Conservation (phyloP, 1,140 invertebrate genomes). For the Drosophila kikkawai region DNA sequence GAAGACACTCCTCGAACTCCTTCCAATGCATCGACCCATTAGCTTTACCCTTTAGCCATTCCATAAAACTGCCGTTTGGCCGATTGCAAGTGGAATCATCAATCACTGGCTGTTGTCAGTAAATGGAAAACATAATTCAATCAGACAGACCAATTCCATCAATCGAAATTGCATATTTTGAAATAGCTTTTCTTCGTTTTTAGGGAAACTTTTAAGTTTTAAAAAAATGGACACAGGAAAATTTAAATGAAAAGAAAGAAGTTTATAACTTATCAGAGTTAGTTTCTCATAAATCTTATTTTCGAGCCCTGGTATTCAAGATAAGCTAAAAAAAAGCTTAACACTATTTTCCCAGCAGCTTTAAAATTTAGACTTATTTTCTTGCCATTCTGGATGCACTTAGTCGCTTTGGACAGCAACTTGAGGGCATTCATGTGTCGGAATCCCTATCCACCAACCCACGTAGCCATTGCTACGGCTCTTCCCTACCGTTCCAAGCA, state of each 20-base stretch:
- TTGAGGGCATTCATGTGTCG: constrained; percentile 10
- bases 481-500: not conserved
- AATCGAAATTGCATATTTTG: constrained; percentile 12
- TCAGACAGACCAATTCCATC: constrained; percentile 5
- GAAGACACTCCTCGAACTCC: constrained; percentile 22
- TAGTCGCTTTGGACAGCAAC: not conserved
- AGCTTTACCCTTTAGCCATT: constrained; percentile 11
- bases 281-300: too few species aligned
- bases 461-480: not conserved
- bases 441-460: not conserved
- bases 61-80: not conserved
- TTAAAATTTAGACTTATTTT: not conserved
- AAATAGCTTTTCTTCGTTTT: not conserved
- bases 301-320: too few species aligned
- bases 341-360: not conserved
- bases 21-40: constrained; percentile 2
- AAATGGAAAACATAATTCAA: constrained; percentile 48
- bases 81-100: constrained; percentile 33
- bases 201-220: too few species aligned
- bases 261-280: too few species aligned
- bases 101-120: constrained; percentile 15
- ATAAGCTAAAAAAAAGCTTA: too few species aligned
- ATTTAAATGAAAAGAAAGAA: not conserved
- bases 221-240: not conserved
- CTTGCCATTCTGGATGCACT: constrained; percentile 3